These are phyloP conservation scores for Enteromius unitaeniatus DNA, from an alignment of 2,797 vertebrate genomes.

Conservation along the genomic window DNA sequence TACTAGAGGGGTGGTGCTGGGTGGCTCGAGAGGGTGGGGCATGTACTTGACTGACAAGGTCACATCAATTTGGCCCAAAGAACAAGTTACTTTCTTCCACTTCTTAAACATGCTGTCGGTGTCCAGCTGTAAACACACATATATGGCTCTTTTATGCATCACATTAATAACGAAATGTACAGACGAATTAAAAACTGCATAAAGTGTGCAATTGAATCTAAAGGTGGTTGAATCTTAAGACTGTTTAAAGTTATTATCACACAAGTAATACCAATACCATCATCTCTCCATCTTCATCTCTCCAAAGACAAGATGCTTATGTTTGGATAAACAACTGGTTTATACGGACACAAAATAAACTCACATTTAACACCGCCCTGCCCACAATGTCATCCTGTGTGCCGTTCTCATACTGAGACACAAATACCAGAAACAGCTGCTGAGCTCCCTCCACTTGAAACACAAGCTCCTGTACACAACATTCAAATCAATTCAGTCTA, in stretches of 20 bases:
- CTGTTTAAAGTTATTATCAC: not conserved
- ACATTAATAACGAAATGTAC: not conserved
- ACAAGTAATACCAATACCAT: not conserved
- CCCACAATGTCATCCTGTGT: conserved; percentile 67
- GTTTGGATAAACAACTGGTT: not conserved
- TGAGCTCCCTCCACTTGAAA: conserved; percentile 77
- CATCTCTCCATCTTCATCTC: too few relatives aligned
- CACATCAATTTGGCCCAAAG: conserved; percentile 69
- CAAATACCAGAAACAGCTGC: conserved; percentile 71
- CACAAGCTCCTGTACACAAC: conserved; percentile 72
- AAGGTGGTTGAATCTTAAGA: not conserved
- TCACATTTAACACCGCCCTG: conserved; percentile 69
- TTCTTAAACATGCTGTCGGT: conserved; percentile 62
- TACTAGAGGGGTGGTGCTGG: conserved; percentile 61
- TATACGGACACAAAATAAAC: not conserved
- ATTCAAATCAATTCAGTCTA: conserved; percentile 27
- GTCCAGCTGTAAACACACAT: conserved; percentile 67
- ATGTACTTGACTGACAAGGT: conserved; percentile 74
- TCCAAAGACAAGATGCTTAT: not conserved
- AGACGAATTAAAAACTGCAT: not conserved
- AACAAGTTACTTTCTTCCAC: conserved; percentile 73
- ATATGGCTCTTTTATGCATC: conserved; percentile 22
- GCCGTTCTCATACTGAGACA: conserved; percentile 64
- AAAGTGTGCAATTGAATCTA: not conserved
- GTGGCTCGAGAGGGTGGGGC: conserved; percentile 71